Conservation (phyloP, 2,797 vertebrate genomes). For the Chelidonichthys spinosus region DNA sequence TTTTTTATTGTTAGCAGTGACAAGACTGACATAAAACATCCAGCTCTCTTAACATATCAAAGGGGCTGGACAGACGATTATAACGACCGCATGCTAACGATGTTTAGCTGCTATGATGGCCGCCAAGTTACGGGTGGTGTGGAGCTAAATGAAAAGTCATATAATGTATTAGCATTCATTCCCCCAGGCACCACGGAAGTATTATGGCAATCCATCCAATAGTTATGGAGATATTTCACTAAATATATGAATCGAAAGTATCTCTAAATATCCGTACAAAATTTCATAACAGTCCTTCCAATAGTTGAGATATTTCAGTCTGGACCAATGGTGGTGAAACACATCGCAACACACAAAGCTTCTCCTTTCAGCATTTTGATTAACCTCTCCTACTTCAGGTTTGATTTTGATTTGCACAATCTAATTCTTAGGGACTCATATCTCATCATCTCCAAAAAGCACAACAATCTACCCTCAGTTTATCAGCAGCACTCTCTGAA, state of each 20-base stretch:
- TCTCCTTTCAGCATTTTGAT: conserved; percentile 5
- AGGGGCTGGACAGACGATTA: neutral
- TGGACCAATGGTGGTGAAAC: neutral
- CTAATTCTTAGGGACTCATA: conserved; percentile 15
- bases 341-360: neutral
- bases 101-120: neutral
- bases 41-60: conserved; percentile 1
- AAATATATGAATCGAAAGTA: neutral
- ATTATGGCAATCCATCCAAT: neutral
- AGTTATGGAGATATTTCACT: neutral
- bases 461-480: conserved; percentile 24
- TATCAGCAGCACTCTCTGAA: conserved; percentile 61
- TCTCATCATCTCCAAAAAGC: conserved; percentile 26
- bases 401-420: neutral
- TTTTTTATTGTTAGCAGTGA: neutral
- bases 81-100: neutral
- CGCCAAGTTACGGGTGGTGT: too few species aligned
- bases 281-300: neutral
- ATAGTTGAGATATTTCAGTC: neutral
- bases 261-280: neutral
- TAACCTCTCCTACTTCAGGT: neutral
- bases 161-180: neutral
- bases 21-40: neutral
- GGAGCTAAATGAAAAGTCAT: neutral
- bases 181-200: neutral